These are phyloP conservation scores for Tenodera sinensis DNA, from an alignment of 2,888 invertebrate species.

Conservation along the genomic window DNA sequence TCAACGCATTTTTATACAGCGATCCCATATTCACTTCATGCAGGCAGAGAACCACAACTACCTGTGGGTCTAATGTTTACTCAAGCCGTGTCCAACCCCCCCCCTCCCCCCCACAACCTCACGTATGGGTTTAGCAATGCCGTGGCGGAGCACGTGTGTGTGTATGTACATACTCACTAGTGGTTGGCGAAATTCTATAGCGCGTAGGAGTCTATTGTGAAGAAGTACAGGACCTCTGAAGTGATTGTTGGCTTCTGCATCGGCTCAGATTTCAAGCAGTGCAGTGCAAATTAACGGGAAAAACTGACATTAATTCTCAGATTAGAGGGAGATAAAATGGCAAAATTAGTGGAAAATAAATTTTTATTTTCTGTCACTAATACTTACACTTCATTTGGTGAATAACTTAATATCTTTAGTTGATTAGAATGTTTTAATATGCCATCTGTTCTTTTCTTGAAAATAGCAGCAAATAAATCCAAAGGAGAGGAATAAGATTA, in stretches of 20 bases:
- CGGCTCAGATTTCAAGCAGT: neutral
- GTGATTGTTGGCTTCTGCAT: neutral
- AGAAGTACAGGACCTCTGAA: neutral
- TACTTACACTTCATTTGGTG: no score
- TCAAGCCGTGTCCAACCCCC: neutral
- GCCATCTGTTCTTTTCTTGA: no score
- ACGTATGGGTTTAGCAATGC: neutral
- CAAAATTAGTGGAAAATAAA: no score
- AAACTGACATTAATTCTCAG: no score
- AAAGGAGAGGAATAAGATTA: no score
- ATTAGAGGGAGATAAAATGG: no score
- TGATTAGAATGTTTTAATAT: no score
- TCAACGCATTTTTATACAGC: neutral
- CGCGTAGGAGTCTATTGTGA: neutral
- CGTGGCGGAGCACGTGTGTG: neutral
- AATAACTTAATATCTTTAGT: no score
- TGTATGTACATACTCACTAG: neutral
- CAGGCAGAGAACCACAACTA: neutral
- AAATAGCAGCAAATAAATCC: no score
- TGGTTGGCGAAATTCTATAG: neutral
- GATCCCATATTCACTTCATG: neutral
- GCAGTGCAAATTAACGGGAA: no score
- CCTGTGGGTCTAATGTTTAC: conserved; percentile 3
- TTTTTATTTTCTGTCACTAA: no score
- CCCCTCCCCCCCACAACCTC: neutral